These are phyloP conservation scores for Chloromyia formosa DNA, from an alignment of 2,888 invertebrate genomes.

Conservation along the genomic window DNA sequence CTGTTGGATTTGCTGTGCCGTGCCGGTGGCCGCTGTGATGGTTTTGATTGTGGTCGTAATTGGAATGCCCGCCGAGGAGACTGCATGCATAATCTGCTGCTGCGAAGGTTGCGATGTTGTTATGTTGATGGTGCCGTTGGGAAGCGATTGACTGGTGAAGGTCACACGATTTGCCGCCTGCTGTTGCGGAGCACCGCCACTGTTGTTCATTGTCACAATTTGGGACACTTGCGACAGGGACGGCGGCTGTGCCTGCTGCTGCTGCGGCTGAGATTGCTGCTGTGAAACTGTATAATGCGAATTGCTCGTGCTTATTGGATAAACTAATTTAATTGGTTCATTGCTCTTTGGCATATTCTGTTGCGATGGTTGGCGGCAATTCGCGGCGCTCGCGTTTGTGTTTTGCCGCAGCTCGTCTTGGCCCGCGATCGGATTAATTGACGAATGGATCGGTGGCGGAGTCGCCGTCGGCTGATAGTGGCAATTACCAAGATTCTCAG, in stretches of 20 bases:
- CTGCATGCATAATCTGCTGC: conserved; percentile 63
- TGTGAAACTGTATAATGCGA: conserved; percentile 32
- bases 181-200: conserved; percentile 50
- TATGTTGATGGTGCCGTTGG: conserved; percentile 76
- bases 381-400: not conserved
- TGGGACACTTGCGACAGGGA: conserved; percentile 51
- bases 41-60: conserved; percentile 64
- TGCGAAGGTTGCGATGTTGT: conserved; percentile 59
- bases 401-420: not conserved
- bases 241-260: conserved; percentile 53
- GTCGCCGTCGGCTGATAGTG: not conserved
- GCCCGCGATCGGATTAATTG: not conserved
- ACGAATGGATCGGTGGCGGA: not conserved
- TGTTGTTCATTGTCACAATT: conserved; percentile 63
- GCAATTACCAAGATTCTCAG: not conserved
- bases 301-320: conserved; percentile 61
- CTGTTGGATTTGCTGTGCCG: conserved; percentile 54
- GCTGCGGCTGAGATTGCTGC: not conserved
- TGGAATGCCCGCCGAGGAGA: conserved; percentile 66
- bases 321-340: conserved; percentile 69
- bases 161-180: conserved; percentile 68
- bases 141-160: conserved; percentile 72
- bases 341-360: conserved; percentile 64
- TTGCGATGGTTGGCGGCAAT: conserved; percentile 51
- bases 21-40: conserved; percentile 56